phyloP scores from a whole-genome alignment of 2,888 invertebrate species.

The Spialia ferax region DNA sequence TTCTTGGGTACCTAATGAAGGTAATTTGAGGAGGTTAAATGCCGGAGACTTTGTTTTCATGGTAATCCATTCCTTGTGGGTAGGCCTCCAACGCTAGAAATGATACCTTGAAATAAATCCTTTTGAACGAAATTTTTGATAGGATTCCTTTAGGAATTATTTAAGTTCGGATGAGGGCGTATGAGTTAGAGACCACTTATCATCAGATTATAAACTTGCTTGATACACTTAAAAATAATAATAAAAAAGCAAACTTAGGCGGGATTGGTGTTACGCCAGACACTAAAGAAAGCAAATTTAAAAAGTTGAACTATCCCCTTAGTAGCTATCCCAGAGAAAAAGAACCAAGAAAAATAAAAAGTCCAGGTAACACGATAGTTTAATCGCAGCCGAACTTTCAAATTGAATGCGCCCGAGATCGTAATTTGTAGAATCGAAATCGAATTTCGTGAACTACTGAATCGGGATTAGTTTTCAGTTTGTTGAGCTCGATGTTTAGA shows the following conservation, averaged over 20 bases:
- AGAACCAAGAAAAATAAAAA: slow-evolving; percentile 38
- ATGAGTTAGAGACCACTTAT: no score
- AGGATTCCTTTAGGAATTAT: no score
- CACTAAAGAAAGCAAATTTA: slow-evolving; percentile 8
- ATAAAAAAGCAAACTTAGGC: neutral
- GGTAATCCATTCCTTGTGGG: no score
- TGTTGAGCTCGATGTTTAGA: slow-evolving; percentile 47
- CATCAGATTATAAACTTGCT: no score
- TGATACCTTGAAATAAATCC: no score
- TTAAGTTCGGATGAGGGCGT: no score
- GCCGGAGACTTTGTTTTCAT: no score
- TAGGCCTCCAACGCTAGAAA: no score
- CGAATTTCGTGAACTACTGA: slow-evolving; percentile 53
- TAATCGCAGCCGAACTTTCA: slow-evolving; percentile 52
- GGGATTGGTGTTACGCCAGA: neutral
- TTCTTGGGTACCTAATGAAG: no score
- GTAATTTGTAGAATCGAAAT: slow-evolving; percentile 49
- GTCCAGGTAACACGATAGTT: slow-evolving; percentile 42
- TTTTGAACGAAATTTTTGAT: no score
- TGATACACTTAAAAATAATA: no score
- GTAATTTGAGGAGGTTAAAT: no score
- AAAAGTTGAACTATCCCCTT: neutral
- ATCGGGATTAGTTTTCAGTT: slow-evolving; percentile 55
- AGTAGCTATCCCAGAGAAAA: slow-evolving; percentile 22
- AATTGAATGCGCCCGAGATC: slow-evolving; percentile 54